A percentile compares a stretch with the other conserved stretches of the same genome.
Conservation (phyloP, 1,140 invertebrate genomes). For the Hormaphis cornu region DNA sequence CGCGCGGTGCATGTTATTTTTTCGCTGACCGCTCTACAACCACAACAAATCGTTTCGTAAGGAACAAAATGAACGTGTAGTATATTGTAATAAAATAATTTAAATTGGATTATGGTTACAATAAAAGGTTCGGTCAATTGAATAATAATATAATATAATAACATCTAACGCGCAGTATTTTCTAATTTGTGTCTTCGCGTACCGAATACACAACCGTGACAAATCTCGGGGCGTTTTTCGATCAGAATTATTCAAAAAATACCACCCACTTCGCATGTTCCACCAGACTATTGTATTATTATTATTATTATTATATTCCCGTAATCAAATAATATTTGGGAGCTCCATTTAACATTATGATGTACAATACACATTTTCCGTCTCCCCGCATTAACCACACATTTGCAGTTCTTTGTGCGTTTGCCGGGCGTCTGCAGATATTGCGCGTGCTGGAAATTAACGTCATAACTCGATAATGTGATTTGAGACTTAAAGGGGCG, state of each 20-base stretch:
- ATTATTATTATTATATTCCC: slow-evolving; percentile 4
- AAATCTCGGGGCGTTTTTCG: slow-evolving; percentile 26
- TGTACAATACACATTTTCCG: not conserved
- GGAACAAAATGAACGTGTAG: too few species aligned
- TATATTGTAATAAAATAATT: too few species aligned
- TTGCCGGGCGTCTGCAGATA: not conserved
- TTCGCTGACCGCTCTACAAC: not conserved
- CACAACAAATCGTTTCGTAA: not conserved
- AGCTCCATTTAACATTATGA: not conserved
- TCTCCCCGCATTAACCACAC: not conserved
- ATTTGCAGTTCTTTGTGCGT: not conserved
- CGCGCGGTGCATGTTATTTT: not conserved
- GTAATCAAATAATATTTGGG: slow-evolving; percentile 21
- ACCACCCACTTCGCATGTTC: slow-evolving; percentile 26
- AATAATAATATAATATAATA: too few species aligned
- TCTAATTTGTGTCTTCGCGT: slow-evolving; percentile 23
- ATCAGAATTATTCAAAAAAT: slow-evolving; percentile 30
- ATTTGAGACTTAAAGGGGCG: not conserved
- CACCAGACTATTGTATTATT: too few species aligned
- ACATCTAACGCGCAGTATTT: not conserved
- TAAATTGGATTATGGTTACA: not conserved
- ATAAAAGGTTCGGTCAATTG: not conserved
- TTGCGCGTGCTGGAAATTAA: slow-evolving; percentile 1
- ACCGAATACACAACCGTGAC: slow-evolving; percentile 8
- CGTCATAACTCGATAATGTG: slow-evolving; percentile 8